Percentiles rank a stretch among this genome's conserved stretches.
These are phyloP conservation scores for Lepilemur septentrionalis DNA, from an alignment of 2,797 vertebrate genomes.

Conservation along the genomic window DNA sequence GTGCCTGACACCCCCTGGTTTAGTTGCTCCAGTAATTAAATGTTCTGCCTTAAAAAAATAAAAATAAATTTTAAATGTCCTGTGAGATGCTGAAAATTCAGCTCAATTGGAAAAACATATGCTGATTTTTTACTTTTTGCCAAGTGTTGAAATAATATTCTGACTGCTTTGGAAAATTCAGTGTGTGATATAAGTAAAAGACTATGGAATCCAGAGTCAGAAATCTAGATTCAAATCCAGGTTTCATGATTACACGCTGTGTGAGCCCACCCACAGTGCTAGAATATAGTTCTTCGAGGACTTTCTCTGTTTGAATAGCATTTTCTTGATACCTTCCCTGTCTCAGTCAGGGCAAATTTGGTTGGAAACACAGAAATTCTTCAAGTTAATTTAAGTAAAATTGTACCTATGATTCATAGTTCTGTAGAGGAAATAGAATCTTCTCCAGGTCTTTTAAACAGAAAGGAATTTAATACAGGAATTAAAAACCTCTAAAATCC, in stretches of 20 bases:
- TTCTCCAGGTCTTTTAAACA: neutral
- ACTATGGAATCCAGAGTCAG: neutral
- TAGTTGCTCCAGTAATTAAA: neutral
- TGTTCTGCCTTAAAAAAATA: neutral
- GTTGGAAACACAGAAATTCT: neutral
- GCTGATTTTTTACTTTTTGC: neutral
- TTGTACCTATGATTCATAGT: neutral
- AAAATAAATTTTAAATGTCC: neutral
- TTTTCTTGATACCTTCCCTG: neutral
- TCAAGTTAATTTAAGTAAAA: neutral
- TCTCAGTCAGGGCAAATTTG: neutral
- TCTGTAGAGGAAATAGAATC: neutral
- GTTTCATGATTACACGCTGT: neutral
- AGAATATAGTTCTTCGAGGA: neutral
- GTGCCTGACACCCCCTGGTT: neutral
- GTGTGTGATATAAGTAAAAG: neutral
- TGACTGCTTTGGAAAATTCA: neutral
- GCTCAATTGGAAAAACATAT: neutral
- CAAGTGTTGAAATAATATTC: constrained; percentile 9
- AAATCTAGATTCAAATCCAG: neutral
- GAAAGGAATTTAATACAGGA: neutral
- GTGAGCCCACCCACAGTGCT: neutral
- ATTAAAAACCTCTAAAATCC: neutral
- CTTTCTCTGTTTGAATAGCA: neutral
- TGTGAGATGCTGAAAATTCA: constrained; percentile 21